Evolutionary conservation across 2,113 vertebrate species (phyloP), one percentile per base, ranked within the genome.

Genomic region (Rostratula benghalensis): DNA sequence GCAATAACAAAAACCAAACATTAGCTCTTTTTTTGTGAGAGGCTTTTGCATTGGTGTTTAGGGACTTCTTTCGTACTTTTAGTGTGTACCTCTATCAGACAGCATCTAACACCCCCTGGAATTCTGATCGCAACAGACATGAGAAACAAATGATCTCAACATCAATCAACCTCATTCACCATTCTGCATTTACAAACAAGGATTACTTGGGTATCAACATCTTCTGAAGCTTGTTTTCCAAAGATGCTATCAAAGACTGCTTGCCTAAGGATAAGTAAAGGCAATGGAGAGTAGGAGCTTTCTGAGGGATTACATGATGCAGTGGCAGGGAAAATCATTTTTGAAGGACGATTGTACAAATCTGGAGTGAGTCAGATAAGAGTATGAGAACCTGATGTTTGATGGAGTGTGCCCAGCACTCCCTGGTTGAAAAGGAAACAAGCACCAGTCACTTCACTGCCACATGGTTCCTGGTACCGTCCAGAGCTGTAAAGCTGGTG

Each of bases 221-320:
- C 69, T 94, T 69, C 76, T 74, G 31, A 89, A 39, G 35, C 73
- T 68, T 65, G 12, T 81, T 83, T 95, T 83, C 45, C 39, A 65
- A 80, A 90, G 79, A 48, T 65, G 23, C 8, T 51, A 61, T 90
- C 79, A 79, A 88, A 86, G 61, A 19, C 46, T 59, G 31, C 43
- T 85, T 80, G 30, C 53, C 76, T 71, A 64, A 60, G 45, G 71
- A 56, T 64, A 30, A 76, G 54, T 39, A 76, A 83, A 71, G 27
- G 54, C 74, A 94, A 64, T 2, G 6, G 43, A 88, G 67, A 89
- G 23, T 5, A 35, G 39, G 39, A 73, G 30, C 33, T 90, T 80
- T 85, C 89, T 30, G 39, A 64, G 63, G 57, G 48, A 94, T 88
- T 83, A 56, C 45, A 46, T 8, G 61, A 28, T 39, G 57, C 70